These are phyloP conservation scores for Patella ulyssiponensis DNA, from an alignment of 2,888 invertebrate genomes.

Conservation along the genomic window DNA sequence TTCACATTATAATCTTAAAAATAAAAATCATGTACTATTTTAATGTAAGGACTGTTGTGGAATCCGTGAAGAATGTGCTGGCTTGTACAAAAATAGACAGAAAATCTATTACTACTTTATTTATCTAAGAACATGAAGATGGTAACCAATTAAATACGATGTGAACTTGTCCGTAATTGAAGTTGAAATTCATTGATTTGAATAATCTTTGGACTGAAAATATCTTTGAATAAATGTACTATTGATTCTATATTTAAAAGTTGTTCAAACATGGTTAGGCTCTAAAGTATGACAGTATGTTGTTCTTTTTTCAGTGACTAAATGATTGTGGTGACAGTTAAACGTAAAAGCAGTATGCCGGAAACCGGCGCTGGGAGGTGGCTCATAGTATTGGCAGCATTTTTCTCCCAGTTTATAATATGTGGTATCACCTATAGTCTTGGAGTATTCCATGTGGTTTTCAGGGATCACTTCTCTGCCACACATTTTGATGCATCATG, in stretches of 20 bases:
- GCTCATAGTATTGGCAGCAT: conserved; percentile 62
- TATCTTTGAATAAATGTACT: no score
- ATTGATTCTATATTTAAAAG: background rate
- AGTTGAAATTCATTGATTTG: no score
- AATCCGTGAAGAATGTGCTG: no score
- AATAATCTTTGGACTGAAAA: no score
- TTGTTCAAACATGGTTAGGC: background rate
- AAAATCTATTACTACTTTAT: no score
- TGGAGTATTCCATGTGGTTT: conserved; percentile 64
- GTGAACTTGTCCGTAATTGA: no score
- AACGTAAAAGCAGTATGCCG: conserved; percentile 37
- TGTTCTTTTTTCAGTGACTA: conserved; percentile 44
- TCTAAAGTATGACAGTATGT: background rate
- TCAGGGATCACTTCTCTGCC: conserved; percentile 58
- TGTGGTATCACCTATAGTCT: conserved; percentile 67
- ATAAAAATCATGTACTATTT: no score
- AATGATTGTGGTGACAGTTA: conserved; percentile 58
- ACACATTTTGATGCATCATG: conserved; percentile 66
- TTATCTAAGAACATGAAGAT: no score
- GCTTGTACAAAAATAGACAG: no score
- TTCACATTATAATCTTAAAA: no score
- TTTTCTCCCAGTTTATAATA: conserved; percentile 65
- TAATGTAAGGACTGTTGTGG: no score
- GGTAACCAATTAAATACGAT: no score
- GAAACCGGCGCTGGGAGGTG: conserved; percentile 52